Conservation (phyloP, 1,140 invertebrate species). For the Cephus cinctus region DNA sequence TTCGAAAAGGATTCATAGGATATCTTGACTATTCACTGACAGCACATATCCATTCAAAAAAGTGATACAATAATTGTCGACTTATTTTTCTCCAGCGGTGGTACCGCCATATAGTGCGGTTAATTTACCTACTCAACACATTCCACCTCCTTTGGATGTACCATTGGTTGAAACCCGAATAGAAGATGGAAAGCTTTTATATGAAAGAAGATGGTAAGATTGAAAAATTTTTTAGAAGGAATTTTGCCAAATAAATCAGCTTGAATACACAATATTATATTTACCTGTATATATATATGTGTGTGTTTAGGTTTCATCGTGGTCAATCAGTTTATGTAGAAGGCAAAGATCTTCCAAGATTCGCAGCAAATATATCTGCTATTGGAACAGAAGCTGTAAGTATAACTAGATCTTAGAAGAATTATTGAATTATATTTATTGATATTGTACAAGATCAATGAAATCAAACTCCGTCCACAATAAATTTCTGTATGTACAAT, state of each 20-base stretch:
- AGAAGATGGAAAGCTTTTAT: conserved; percentile 91
- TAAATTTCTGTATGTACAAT: too few species aligned
- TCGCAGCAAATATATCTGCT: conserved; percentile 83
- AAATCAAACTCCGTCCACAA: too few species aligned
- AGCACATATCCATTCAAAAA: not conserved
- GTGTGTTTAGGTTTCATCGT: conserved; percentile 74
- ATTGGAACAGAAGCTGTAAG: conserved; percentile 86
- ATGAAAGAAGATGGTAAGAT: conserved; percentile 85
- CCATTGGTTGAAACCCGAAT: conserved; percentile 76
- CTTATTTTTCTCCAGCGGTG: conserved; percentile 36
- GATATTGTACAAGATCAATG: too few species aligned
- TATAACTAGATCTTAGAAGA: too few species aligned
- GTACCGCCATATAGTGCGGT: conserved; percentile 51
- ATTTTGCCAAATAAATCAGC: conserved; percentile 5
- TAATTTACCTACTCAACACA: conserved; percentile 47
- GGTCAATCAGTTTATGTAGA: conserved; percentile 91
- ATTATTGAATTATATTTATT: too few species aligned
- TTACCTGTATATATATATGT: conserved; percentile 12
- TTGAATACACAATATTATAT: conserved; percentile 10
- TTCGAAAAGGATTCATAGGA: not conserved
- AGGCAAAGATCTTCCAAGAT: conserved; percentile 78
- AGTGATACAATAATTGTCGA: not conserved
- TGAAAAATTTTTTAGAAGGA: conserved; percentile 10
- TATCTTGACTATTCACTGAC: not conserved
- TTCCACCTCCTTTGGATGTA: conserved; percentile 42